phyloP scores from a whole-genome alignment of 2,888 invertebrate genomes.

The Carpatolechia fugitivella region DNA sequence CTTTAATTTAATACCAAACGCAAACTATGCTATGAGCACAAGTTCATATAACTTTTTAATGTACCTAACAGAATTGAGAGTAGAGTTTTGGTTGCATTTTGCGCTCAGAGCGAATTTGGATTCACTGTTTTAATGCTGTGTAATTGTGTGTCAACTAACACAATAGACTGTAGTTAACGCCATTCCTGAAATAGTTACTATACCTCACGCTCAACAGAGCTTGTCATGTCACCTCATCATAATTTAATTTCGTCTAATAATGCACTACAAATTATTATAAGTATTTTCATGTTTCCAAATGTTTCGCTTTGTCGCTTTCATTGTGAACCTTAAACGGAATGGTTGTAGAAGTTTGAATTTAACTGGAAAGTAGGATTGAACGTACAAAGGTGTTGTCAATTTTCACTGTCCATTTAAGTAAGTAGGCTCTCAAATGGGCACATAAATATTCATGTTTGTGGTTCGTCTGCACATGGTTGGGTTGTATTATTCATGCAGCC shows the following conservation, averaged over 20 bases:
- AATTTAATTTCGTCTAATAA: no score
- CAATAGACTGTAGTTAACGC: no score
- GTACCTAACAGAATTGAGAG: neutral
- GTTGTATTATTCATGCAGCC: conserved; percentile 5
- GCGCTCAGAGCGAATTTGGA: conserved; percentile 1
- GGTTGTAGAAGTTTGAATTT: neutral
- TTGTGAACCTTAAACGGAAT: no score
- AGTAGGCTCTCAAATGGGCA: neutral
- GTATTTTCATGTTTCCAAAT: no score
- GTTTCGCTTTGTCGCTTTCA: no score
- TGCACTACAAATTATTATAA: no score
- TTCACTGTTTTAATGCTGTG: neutral
- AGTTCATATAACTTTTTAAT: neutral
- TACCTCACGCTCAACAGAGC: no score
- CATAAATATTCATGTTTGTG: conserved; percentile 14
- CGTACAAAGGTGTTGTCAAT: conserved; percentile 3
- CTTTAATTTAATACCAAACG: neutral
- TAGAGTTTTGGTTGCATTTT: neutral
- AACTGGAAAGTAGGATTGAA: neutral
- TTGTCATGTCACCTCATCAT: no score
- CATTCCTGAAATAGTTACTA: no score
- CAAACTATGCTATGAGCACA: neutral
- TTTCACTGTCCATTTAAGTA: conserved; percentile 14
- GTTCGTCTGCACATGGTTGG: conserved; percentile 8
- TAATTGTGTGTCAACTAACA: no score